Evolutionary conservation across 2,797 vertebrate genomes (phyloP).

Genomic region (Choloepus didactylus): DNA sequence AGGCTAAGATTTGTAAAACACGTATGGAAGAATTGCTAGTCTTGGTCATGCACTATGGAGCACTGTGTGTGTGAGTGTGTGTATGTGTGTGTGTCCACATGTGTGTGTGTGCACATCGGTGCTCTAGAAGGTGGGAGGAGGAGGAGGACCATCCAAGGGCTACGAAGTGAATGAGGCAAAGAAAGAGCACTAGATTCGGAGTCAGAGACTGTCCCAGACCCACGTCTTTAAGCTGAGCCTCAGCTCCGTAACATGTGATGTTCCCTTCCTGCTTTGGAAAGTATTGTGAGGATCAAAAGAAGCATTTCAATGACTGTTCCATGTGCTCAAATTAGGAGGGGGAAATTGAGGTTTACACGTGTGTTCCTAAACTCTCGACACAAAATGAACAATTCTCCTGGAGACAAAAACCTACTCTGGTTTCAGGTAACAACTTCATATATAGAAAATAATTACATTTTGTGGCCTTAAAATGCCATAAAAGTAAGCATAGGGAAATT

Average conservation of each 20-base stretch:
- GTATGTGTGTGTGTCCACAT: too few relatives aligned
- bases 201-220: background rate
- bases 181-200: background rate
- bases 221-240: background rate
- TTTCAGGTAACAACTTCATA: background rate
- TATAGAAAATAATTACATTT: background rate
- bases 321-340: background rate
- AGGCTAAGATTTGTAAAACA: background rate
- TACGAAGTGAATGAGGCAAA: background rate
- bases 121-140: background rate
- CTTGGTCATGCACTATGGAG: background rate
- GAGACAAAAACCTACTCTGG: background rate
- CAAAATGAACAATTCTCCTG: background rate
- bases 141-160: background rate
- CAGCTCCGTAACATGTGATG: background rate
- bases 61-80: too few relatives aligned
- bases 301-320: background rate
- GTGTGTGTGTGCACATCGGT: too few relatives aligned
- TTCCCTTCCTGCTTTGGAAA: background rate
- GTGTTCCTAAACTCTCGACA: background rate
- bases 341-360: background rate
- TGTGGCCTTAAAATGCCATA: conserved; percentile 59
- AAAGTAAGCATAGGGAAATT: conserved; percentile 39
- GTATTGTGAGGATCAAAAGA: background rate
- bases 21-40: background rate